Base-by-base conservation (phyloP, 2,797 vertebrate species). In the Sphenopsis melanotis region DNA sequence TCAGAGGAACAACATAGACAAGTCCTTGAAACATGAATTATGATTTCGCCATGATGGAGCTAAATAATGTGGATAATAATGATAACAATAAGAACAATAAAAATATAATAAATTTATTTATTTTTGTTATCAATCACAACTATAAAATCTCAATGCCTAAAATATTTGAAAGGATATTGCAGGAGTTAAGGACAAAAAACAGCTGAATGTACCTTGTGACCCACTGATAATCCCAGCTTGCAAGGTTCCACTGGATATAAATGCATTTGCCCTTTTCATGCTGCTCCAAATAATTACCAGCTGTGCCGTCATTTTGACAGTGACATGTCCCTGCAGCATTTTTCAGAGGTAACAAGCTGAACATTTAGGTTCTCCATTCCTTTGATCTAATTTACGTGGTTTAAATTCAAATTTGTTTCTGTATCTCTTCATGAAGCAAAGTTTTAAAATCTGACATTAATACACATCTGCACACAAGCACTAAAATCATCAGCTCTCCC, bases 261-360 rank as follows among this genome's bases (percentile, higher is more conserved):
- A 94, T 42, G 44, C 36, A 64, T 87, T 91, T 93, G 52, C 75
- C 74, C 75, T 93, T 90, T 93, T 83, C 78, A 55, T 23, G 52
- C 42, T 78, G 82, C 63, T 91, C 52, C 84, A 93, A 92, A 91
- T 77, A 92, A 94, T 93, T 89, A 93, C 80, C 75, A 94, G 64
- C 87, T 89, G 70, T 49, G 68, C 70, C 79, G 81, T 82, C 79
- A 83, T 63, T 92, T 77, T 91, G 61, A 36, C 68, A 56, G 29
- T 87, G 92, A 90, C 76, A 59, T 6, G 50, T 72, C 72, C 42
- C 66, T 74, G 52, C 34, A 91, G 90, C 71, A 80, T 87, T 92
- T 90, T 84, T 89, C 77, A 72, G 69, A 81, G 88, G 30, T 72
- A 91, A 94, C 59, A 94, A 91, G 85, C 37, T 23, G 66, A 93